Percentiles rank a stretch among this genome's conserved stretches.
phyloP scores from a whole-genome alignment of 2,888 invertebrate species.

The Biston betularia region DNA sequence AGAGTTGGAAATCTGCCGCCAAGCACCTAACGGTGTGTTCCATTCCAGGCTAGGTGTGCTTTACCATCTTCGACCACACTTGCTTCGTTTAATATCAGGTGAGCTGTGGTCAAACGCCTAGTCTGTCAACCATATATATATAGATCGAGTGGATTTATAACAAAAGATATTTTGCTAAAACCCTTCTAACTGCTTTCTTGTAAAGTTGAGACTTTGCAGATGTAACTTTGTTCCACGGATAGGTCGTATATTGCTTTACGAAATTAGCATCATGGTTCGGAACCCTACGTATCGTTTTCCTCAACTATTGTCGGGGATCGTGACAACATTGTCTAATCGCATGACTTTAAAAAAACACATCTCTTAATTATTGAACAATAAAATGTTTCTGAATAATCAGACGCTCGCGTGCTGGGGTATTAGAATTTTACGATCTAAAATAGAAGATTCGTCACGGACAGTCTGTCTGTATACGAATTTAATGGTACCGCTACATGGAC shows the following conservation, averaged over 20 bases:
- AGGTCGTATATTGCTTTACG: background rate
- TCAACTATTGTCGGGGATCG: background rate
- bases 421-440: slow-evolving; percentile 63
- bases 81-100: too few relatives aligned
- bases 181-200: too few relatives aligned
- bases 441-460: slow-evolving; percentile 61
- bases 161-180: too few relatives aligned
- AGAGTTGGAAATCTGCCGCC: too few relatives aligned
- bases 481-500: slow-evolving; percentile 34
- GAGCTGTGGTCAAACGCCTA: too few relatives aligned
- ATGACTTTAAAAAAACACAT: slow-evolving; percentile 47
- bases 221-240: too few relatives aligned
- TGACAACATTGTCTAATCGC: slow-evolving; percentile 36
- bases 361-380: slow-evolving; percentile 65
- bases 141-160: too few relatives aligned
- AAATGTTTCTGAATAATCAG: slow-evolving; percentile 54
- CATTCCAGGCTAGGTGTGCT: too few relatives aligned
- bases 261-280: background rate
- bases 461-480: slow-evolving; percentile 34
- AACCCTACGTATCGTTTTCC: background rate
- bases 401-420: slow-evolving; percentile 63
- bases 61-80: too few relatives aligned
- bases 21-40: too few relatives aligned
- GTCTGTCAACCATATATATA: too few relatives aligned
- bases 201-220: too few relatives aligned